Evolutionary conservation across 2,797 vertebrate species (phyloP).

Genomic region (Acrossocheilus fasciatus): DNA sequence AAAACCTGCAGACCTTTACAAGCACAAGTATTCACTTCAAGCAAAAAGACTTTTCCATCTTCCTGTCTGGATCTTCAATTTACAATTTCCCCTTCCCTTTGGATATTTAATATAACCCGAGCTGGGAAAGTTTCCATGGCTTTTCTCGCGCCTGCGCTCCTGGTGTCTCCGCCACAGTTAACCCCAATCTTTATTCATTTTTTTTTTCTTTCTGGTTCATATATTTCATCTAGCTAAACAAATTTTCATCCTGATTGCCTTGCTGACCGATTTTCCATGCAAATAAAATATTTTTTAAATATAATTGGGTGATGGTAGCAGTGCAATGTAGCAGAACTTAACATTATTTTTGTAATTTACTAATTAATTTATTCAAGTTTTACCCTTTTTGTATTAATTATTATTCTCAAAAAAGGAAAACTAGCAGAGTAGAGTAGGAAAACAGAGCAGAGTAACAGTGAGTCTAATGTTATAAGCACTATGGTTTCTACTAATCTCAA

Average conservation of each 20-base stretch:
- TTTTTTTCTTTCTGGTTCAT: neutral
- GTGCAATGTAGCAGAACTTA: neutral
- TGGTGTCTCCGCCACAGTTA: constrained; percentile 68
- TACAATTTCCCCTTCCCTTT: constrained; percentile 72
- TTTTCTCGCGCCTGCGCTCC: constrained; percentile 66
- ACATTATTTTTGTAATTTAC: neutral
- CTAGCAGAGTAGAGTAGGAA: no score
- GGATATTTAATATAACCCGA: constrained; percentile 77
- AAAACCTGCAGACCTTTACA: constrained; percentile 61
- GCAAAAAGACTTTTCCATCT: constrained; percentile 78
- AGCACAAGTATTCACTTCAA: constrained; percentile 71
- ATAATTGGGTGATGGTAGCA: neutral
- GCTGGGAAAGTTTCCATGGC: constrained; percentile 77
- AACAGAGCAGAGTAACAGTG: neutral
- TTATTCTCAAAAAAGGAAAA: neutral
- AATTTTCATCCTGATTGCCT: constrained; percentile 32
- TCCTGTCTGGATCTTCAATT: constrained; percentile 81
- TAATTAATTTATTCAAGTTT: neutral
- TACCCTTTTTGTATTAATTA: neutral
- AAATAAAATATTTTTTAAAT: neutral
- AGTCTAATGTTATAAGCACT: neutral
- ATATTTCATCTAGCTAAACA: constrained; percentile 31
- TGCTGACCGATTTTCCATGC: constrained; percentile 1
- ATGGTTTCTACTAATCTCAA: neutral
- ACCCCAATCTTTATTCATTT: constrained; percentile 19